Evolutionary conservation across 2,113 vertebrate species (phyloP).

Genomic region (Buteo buteo): DNA sequence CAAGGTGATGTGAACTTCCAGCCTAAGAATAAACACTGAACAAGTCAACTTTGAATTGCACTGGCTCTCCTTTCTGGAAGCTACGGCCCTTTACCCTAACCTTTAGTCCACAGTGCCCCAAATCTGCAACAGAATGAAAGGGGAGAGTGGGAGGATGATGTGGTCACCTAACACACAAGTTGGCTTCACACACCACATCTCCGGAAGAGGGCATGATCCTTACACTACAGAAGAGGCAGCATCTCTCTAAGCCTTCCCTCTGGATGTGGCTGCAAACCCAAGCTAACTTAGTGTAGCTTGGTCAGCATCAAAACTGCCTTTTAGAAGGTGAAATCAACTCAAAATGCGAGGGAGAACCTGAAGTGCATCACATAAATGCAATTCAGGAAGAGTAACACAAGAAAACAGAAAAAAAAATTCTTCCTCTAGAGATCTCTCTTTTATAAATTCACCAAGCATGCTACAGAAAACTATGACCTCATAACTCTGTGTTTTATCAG

Average conservation of each 20-base stretch:
- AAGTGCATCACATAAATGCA: not conserved
- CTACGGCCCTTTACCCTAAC: not conserved
- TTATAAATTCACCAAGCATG: not conserved
- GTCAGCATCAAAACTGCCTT: not conserved
- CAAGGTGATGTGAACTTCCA: not conserved
- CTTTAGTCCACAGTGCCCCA: not conserved
- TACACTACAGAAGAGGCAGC: not conserved
- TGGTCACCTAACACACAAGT: not conserved
- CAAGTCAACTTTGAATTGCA: not conserved
- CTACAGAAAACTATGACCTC: not conserved
- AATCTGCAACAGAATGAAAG: not conserved
- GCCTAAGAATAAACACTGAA: not conserved
- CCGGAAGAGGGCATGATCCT: not conserved
- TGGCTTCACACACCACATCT: accelerated
- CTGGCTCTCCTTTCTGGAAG: not conserved
- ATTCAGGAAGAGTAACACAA: not conserved
- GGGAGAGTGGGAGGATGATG: not conserved
- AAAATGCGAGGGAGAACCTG: not conserved
- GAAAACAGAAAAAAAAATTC: not conserved
- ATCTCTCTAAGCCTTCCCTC: not conserved
- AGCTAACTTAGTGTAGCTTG: not conserved
- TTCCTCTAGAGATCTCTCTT: not conserved
- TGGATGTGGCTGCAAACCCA: not conserved
- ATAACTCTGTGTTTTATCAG: not conserved
- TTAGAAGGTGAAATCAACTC: not conserved